These are phyloP conservation scores for Gymnothorax javanicus DNA, from an alignment of 2,797 vertebrate species.

Conservation along the genomic window DNA sequence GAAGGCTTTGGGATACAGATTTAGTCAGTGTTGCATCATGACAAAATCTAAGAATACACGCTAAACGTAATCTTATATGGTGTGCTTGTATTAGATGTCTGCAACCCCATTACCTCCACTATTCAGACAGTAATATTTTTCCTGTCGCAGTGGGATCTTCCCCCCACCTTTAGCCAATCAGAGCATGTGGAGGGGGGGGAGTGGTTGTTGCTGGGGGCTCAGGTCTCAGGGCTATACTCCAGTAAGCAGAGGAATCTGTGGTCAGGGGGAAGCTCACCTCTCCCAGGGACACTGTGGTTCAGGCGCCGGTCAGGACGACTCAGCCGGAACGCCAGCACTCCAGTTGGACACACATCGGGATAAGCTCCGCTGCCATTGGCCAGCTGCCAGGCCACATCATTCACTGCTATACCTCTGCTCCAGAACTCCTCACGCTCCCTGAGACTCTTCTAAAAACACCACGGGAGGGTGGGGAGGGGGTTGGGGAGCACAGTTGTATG, in stretches of 20 bases:
- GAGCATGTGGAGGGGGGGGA: neutral
- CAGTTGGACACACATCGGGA: neutral
- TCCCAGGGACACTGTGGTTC: slow-evolving; percentile 53
- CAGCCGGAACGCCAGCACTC: slow-evolving; percentile 51
- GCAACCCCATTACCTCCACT: neutral
- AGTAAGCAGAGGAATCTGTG: slow-evolving; percentile 49
- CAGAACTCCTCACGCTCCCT: neutral
- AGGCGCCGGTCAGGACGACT: slow-evolving; percentile 59
- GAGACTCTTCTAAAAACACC: neutral
- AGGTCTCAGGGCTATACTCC: slow-evolving; percentile 46
- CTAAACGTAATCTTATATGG: neutral
- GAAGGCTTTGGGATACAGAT: neutral
- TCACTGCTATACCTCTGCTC: slow-evolving; percentile 8
- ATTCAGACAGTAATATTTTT: neutral
- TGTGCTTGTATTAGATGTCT: neutral
- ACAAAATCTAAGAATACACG: neutral
- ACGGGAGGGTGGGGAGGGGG: no score
- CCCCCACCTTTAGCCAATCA: neutral
- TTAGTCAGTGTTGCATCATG: neutral
- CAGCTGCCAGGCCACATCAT: slow-evolving; percentile 41
- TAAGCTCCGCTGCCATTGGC: slow-evolving; percentile 35
- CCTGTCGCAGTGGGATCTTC: neutral
- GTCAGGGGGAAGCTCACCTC: slow-evolving; percentile 15
- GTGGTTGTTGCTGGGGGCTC: slow-evolving; percentile 2
- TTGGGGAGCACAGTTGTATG: neutral